phyloP scores from a whole-genome alignment of 2,888 invertebrate genomes.

The Eurois occulta region DNA sequence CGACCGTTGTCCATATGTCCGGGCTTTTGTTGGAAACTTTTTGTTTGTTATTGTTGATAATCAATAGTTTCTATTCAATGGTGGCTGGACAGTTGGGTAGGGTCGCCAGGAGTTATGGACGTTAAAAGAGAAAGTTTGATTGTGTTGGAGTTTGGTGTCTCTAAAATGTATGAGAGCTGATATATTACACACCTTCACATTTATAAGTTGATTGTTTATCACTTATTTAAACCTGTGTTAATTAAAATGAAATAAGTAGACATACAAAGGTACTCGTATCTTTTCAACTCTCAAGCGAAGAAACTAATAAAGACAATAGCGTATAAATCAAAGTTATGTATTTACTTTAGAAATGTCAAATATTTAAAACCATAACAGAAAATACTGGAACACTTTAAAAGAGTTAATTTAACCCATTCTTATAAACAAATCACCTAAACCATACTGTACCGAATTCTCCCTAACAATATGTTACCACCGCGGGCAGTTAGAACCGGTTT shows the following conservation, averaged over 20 bases:
- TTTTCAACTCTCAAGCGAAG: neutral
- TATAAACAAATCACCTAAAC: conserved; percentile 29
- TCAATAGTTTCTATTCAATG: conserved; percentile 76
- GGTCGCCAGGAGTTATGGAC: conserved; percentile 62
- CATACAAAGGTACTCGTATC: neutral
- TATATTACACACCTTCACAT: neutral
- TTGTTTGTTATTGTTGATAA: conserved; percentile 78
- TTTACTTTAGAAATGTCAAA: neutral
- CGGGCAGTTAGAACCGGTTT: conserved; percentile 73
- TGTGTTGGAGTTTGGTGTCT: neutral
- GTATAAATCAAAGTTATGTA: neutral
- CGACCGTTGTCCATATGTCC: conserved; percentile 77
- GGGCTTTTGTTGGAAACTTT: conserved; percentile 72
- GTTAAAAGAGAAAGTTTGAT: conserved; percentile 50
- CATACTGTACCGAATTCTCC: conserved; percentile 36
- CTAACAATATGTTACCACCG: conserved; percentile 58
- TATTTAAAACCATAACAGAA: neutral
- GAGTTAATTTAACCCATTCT: conserved; percentile 15
- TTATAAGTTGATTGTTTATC: neutral
- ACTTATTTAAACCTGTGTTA: neutral
- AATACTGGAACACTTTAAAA: neutral
- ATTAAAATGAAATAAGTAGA: neutral
- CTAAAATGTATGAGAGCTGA: neutral
- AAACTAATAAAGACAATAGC: neutral
- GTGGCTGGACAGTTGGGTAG: conserved; percentile 75